Evolutionary conservation across 2,113 vertebrate species (phyloP).

Genomic region (Catagonus wagneri): DNA sequence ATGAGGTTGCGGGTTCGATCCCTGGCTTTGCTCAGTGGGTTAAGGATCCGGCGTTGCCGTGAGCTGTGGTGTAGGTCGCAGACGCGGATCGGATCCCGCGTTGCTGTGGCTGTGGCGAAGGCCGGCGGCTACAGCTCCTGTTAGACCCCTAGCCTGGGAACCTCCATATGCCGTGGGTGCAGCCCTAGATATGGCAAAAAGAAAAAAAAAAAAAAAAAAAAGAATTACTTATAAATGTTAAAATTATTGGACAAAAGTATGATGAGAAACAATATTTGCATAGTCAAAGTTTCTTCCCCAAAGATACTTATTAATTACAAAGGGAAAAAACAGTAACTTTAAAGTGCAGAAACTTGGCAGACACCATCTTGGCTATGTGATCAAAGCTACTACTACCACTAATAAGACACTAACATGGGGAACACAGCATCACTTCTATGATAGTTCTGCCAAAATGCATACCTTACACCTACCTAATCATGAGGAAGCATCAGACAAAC

Average conservation of each 20-base stretch:
- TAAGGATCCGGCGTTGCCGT: too few species aligned
- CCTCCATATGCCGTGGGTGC: too few species aligned
- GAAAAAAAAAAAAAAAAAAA: too few species aligned
- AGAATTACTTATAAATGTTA: too few species aligned
- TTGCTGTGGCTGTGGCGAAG: too few species aligned
- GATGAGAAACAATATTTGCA: not conserved
- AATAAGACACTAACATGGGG: not conserved
- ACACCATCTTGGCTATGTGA: not conserved
- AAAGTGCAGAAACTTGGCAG: slow-evolving; percentile 14
- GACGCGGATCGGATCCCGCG: too few species aligned
- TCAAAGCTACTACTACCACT: not conserved
- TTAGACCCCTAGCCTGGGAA: too few species aligned
- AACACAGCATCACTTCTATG: not conserved
- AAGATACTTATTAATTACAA: slow-evolving; percentile 32
- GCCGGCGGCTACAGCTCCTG: too few species aligned
- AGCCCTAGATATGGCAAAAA: too few species aligned
- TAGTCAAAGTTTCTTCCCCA: not conserved
- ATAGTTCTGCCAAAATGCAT: slow-evolving; percentile 25
- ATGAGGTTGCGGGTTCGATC: too few species aligned
- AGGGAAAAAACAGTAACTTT: slow-evolving; percentile 24
- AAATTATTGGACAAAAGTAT: not conserved
- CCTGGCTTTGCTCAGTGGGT: too few species aligned
- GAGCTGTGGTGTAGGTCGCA: too few species aligned
- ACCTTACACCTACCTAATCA: not conserved
- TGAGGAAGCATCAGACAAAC: not conserved